phyloP scores from a whole-genome alignment of 2,888 invertebrate species.

The Cheilosia soror region DNA sequence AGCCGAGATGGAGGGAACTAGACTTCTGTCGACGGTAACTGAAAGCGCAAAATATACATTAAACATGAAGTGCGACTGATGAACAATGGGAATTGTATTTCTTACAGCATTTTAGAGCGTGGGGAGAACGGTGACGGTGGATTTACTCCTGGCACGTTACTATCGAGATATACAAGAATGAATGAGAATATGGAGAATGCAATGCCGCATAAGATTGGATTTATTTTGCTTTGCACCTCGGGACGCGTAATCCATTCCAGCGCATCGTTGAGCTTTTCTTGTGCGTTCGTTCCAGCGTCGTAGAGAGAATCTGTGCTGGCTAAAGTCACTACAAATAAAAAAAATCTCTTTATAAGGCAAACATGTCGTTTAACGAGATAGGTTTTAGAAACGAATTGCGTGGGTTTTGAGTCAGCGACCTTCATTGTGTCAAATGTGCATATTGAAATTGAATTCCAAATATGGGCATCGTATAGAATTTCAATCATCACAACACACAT shows the following conservation, averaged over 20 bases:
- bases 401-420: not conserved
- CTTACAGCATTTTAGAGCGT: constrained; percentile 84
- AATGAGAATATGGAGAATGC: constrained; percentile 85
- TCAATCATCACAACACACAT: not conserved
- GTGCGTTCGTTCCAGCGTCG: constrained; percentile 77
- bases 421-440: constrained; percentile 8
- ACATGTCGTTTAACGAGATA: too few species aligned
- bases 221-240: constrained; percentile 77
- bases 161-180: constrained; percentile 87
- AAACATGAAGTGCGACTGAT: not conserved
- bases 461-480: constrained; percentile 15
- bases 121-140: constrained; percentile 86
- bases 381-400: too few species aligned
- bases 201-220: constrained; percentile 84
- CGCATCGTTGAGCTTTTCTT: constrained; percentile 77
- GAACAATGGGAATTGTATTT: not conserved
- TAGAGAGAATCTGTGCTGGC: constrained; percentile 76
- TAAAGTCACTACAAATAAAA: constrained; percentile 78
- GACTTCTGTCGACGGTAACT: constrained; percentile 81
- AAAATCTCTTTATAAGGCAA: not conserved
- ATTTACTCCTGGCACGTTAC: constrained; percentile 85
- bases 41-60: not conserved
- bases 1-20: constrained; percentile 83
- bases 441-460: not conserved
- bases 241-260: constrained; percentile 78